A percentile compares a stretch with the other conserved stretches of the same genome.
These are phyloP conservation scores for Phrynocephalus versicolor DNA, from an alignment of 2,113 vertebrate genomes.

Conservation along the genomic window DNA sequence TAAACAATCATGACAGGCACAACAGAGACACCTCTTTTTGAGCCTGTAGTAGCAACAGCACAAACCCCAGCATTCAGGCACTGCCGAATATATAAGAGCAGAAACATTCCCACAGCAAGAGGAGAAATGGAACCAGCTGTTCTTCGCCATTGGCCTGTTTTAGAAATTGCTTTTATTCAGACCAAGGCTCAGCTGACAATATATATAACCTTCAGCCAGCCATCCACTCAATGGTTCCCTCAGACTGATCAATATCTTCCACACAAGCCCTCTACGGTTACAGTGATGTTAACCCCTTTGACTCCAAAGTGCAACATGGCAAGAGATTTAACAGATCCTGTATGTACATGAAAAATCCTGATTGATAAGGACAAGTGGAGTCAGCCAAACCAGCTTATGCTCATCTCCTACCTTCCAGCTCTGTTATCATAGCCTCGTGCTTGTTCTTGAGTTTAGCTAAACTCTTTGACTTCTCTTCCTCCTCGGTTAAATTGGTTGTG, in stretches of 20 bases:
- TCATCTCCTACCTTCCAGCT: constrained; percentile 87
- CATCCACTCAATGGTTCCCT: constrained; percentile 43
- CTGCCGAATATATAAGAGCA: constrained; percentile 47
- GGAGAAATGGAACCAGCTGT: constrained; percentile 55
- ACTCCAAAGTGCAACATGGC: neutral
- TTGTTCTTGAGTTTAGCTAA: constrained; percentile 97
- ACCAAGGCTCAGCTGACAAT: constrained; percentile 62
- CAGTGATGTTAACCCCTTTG: constrained; percentile 64
- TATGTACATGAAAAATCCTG: constrained; percentile 6
- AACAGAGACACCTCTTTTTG: no score
- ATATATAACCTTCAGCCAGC: constrained; percentile 59
- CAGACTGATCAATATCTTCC: constrained; percentile 59
- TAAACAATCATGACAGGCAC: neutral
- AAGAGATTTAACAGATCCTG: constrained; percentile 22
- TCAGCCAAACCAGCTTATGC: neutral
- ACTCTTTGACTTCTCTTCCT: constrained; percentile 98
- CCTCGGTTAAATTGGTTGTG: constrained; percentile 93
- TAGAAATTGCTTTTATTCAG: constrained; percentile 60
- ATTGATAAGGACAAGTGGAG: constrained; percentile 11
- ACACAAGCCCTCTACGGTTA: constrained; percentile 10
- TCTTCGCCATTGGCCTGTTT: constrained; percentile 61
- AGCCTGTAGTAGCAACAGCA: constrained; percentile 22
- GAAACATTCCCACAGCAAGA: constrained; percentile 53
- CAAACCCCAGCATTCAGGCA: constrained; percentile 55
- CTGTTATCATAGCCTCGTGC: constrained; percentile 97